Evolutionary conservation across 2,888 invertebrate species (phyloP), one percentile per base, ranked within the genome.

Genomic region (Eupithecia inturbata): DNA sequence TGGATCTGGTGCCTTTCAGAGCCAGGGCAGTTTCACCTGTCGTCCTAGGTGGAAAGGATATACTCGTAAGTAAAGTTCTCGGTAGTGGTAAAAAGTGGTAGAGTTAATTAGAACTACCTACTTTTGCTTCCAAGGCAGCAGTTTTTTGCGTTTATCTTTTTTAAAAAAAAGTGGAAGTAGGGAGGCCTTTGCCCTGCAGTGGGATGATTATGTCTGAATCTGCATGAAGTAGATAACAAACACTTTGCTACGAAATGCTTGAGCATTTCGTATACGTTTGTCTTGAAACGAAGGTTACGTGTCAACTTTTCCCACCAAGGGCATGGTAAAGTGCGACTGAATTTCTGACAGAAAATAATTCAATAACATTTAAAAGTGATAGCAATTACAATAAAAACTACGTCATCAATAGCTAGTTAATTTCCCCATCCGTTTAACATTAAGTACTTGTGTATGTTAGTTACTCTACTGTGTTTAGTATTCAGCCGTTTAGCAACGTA

Each of bases 1-100:
- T 84, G 0, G 94, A 94, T 19, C 92, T 82, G 0, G 94, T 84
- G 16, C 92, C 91, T 79, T 93, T 94, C 14, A 94, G 77, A 0
- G 93, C 91, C 10, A 94, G 78, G 0, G 92, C 89, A 0, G 93
- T 93, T 77, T 93, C 93, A 3, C 91, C 93, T 3, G 89, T 88
- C 0, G 84, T 86, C 77, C 95, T 89, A 62, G 7, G 22, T 53
- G 36, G 26, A 26, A 57, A 36, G n/a, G 19, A 22, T 62, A 36
- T 64, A n/a, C n/a, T n/a, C n/a, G n/a, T n/a, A 64, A 19, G 28
- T 9, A 7, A 2, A 62, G 16, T 60, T 60, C 10, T 53, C 22
- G 19, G 57, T 26, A 12, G 0, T 26, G 57, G 12, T 53, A 22
- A 4, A 2, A 57, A 57, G 7, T 22, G 14, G 7, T n/a, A 12